A percentile compares a stretch with the other conserved stretches of the same genome.
phyloP scores from a whole-genome alignment of 2,797 vertebrate genomes.

The Caiman crocodilus region DNA sequence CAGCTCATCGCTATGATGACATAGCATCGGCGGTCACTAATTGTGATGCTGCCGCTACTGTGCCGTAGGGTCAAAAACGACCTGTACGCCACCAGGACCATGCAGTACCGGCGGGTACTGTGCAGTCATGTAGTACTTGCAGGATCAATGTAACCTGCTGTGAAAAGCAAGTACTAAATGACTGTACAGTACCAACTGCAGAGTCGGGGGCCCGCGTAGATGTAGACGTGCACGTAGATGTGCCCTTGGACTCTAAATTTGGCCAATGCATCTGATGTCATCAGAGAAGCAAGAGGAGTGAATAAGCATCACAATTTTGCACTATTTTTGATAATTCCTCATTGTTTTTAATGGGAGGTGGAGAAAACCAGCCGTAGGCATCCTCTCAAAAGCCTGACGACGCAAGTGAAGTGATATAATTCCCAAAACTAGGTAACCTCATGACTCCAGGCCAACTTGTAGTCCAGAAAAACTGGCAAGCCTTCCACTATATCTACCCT shows the following conservation, averaged over 20 bases:
- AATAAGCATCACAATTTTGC: conserved; percentile 8
- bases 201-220: too few species aligned
- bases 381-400: accelerated
- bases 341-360: not conserved
- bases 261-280: not conserved
- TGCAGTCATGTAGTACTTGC: too few species aligned
- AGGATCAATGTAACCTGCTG: too few species aligned
- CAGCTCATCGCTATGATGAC: not conserved
- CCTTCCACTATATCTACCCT: not conserved
- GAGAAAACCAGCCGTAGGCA: not conserved
- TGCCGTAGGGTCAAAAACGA: too few species aligned
- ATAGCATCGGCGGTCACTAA: conserved; percentile 13
- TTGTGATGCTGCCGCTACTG: too few species aligned
- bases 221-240: too few species aligned
- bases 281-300: not conserved
- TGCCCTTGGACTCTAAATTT: too few species aligned
- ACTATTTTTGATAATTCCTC: conserved; percentile 34
- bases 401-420: not conserved
- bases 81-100: too few species aligned
- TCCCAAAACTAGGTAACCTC: not conserved
- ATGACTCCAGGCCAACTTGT: not conserved
- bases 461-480: not conserved
- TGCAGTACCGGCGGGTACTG: too few species aligned
- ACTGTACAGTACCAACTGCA: too few species aligned
- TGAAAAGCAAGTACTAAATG: too few species aligned